A percentile compares a stretch with the other conserved stretches of the same genome.
Evolutionary conservation across 2,113 vertebrate species (phyloP).

Genomic region (Calypte anna): DNA sequence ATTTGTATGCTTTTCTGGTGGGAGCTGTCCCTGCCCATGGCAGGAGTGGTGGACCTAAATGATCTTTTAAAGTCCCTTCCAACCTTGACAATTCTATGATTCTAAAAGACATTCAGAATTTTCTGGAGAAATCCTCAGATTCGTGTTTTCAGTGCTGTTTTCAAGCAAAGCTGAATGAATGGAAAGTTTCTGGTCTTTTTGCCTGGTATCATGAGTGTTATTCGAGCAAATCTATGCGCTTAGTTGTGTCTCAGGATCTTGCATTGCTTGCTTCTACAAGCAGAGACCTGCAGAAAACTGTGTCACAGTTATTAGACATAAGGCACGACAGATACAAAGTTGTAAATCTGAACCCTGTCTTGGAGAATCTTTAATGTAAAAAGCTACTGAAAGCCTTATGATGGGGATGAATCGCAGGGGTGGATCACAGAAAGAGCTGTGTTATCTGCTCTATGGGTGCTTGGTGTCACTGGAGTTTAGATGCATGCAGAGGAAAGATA

Average conservation of each 20-base stretch:
- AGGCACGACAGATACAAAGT: neutral
- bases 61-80: no score
- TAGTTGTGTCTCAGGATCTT: neutral
- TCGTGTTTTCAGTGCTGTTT: neutral
- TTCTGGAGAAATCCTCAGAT: neutral
- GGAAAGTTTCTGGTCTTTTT: neutral
- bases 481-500: neutral
- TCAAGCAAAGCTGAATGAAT: neutral
- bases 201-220: fast-evolving
- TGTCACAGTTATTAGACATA: neutral
- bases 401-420: neutral
- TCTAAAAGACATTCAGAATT: neutral
- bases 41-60: no score
- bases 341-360: neutral
- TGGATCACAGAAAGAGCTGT: neutral
- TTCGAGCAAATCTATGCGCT: neutral
- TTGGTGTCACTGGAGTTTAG: neutral
- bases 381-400: neutral
- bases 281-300: neutral
- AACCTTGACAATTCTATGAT: no score
- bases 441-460: neutral
- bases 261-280: neutral
- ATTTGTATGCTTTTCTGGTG: neutral
- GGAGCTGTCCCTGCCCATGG: no score
- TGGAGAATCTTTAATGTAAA: neutral